Evolutionary conservation across 2,888 invertebrate species (phyloP), one percentile per base, ranked within the genome.

Genomic region (Malthinus seriepunctatus): DNA sequence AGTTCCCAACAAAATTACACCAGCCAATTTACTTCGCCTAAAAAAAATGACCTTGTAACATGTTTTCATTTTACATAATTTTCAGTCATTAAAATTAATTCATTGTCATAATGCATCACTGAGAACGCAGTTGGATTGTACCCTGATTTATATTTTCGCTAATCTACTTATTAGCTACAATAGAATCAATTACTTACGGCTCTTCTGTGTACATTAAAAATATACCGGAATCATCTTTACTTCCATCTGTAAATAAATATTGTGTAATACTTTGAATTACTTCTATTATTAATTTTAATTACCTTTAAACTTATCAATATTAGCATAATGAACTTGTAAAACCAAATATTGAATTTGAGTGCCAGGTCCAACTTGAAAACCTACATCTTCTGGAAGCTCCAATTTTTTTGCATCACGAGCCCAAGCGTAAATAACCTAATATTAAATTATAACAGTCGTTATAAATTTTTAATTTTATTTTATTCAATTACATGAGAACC

Each of bases 381-480:
- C 98, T 7, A 98, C 96, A 61, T 88, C 92, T 48, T 88, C 79
- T 0, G 97, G 97, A 48, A 97, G 79, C 42, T 84, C 79, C 3
- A 97, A 80, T 51, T 85, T 85, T 0, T 94, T 94, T 0, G 97
- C 96, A 75, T 96, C 93, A 67, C 91, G 83, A 1, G 95, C 97
- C 96, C 96, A 97, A 0, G 96, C 96, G 77, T 96, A 97, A 8
- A 97, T 84, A 51, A 96, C 89, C 90, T 93, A 77, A 15, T 74
- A 72, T 56, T 10, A 14, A 32, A 9, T 5, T 5, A 23, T 23
- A 23, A 23, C 23, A 23, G 5, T 5, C 23, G 3, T 23, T 50
- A 38, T 38, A 12, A 15, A 11, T 38, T 11, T 45, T 3, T 23
- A 42, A 8, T 10, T 8, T 42, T 8, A 47, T 46, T 51, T 31